Percentiles rank a stretch among this genome's conserved stretches.
phyloP scores from a whole-genome alignment of 53 echinoderm and acorn worm species.

The Echinometra lucunter region DNA sequence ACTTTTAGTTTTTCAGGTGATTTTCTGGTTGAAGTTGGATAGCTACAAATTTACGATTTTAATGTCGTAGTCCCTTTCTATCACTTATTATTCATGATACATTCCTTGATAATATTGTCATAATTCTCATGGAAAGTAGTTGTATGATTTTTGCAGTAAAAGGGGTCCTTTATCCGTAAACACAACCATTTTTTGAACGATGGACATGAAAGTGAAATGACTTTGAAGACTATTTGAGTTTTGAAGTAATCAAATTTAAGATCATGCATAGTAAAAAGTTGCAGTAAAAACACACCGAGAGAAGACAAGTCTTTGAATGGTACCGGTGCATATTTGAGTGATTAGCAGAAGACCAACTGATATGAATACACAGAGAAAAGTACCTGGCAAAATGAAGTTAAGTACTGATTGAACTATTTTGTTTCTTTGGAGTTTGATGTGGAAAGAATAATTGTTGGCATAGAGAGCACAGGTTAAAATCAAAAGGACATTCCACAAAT shows the following conservation, averaged over 20 bases:
- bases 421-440: neutral
- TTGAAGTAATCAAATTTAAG: neutral
- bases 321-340: neutral
- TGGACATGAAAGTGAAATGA: neutral
- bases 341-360: constrained; percentile 17
- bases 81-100: neutral
- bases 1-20: neutral
- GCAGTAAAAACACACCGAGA: neutral
- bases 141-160: neutral
- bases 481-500: neutral
- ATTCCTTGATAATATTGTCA: neutral
- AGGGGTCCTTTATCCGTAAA: too few species aligned
- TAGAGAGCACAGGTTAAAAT: neutral
- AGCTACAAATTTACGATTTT: neutral
- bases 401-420: constrained; percentile 15
- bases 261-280: constrained; percentile 40
- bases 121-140: neutral
- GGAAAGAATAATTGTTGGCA: neutral
- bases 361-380: neutral
- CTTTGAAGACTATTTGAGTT: neutral
- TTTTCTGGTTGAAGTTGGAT: neutral
- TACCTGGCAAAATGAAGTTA: neutral
- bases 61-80: neutral
- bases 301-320: neutral
- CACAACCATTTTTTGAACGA: neutral